phyloP scores from a whole-genome alignment of 2,797 vertebrate genomes.

The Pangasius mekongensis region DNA sequence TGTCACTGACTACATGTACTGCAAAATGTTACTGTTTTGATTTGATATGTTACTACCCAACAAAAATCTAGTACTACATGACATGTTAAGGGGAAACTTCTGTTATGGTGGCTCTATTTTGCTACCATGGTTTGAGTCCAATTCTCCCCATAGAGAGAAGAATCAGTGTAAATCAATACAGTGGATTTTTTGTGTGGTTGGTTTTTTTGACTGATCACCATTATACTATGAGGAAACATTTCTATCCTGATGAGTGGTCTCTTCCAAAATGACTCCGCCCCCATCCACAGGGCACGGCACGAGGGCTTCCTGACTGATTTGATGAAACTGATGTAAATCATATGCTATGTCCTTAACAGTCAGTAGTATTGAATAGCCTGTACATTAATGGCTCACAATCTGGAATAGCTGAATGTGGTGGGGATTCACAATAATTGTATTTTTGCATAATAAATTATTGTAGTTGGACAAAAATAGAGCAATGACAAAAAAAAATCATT shows the following conservation, averaged over 20 bases:
- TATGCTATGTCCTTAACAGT: not conserved
- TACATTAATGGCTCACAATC: not conserved
- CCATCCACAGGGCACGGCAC: not conserved
- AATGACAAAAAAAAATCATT: conserved; percentile 3
- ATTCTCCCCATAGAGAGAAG: not conserved
- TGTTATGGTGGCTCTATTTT: not conserved
- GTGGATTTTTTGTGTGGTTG: no score
- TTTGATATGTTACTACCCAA: not conserved
- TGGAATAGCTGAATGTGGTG: not conserved
- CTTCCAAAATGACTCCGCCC: not conserved
- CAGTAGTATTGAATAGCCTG: not conserved
- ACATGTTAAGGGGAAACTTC: not conserved
- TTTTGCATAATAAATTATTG: conserved; percentile 1
- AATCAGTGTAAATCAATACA: not conserved
- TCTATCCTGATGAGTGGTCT: not conserved
- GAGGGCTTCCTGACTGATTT: not conserved
- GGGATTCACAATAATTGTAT: not conserved
- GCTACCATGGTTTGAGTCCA: not conserved
- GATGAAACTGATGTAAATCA: not conserved
- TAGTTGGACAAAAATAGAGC: not conserved
- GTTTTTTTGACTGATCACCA: not conserved
- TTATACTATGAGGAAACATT: not conserved
- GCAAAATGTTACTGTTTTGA: not conserved
- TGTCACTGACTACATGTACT: not conserved
- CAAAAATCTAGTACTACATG: no score